phyloP scores from a whole-genome alignment of 2,888 invertebrate genomes.

The Bellardia pandia region DNA sequence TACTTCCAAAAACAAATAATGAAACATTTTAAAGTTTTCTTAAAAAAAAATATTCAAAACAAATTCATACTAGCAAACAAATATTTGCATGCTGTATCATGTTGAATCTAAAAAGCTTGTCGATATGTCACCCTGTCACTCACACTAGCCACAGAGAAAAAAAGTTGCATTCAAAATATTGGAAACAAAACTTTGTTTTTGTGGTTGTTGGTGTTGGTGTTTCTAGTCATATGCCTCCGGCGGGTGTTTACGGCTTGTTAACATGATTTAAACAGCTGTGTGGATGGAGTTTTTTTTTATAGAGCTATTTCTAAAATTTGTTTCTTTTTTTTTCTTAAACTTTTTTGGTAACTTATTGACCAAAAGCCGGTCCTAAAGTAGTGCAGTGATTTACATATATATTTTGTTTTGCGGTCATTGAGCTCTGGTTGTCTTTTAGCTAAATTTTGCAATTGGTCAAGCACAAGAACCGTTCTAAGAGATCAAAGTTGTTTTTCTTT shows the following conservation, averaged over 20 bases:
- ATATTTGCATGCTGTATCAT: slow-evolving; percentile 58
- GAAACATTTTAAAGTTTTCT: not conserved
- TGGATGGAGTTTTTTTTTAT: slow-evolving; percentile 37
- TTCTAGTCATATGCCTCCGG: slow-evolving; percentile 69
- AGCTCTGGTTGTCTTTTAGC: slow-evolving; percentile 46
- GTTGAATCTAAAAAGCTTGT: slow-evolving; percentile 72
- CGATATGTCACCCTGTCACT: slow-evolving; percentile 72
- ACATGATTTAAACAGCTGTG: slow-evolving; percentile 73
- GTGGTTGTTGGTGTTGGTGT: not conserved
- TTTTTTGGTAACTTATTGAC: slow-evolving; percentile 50
- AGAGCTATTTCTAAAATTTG: slow-evolving; percentile 2
- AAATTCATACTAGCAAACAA: slow-evolving; percentile 17
- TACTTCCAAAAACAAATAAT: no score
- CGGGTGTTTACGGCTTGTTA: slow-evolving; percentile 74
- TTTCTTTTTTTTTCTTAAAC: slow-evolving; percentile 11
- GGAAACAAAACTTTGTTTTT: slow-evolving; percentile 43
- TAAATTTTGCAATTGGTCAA: slow-evolving; percentile 57
- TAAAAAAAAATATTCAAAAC: not conserved
- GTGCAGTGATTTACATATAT: slow-evolving; percentile 10
- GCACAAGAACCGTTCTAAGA: slow-evolving; percentile 70
- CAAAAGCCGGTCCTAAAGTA: slow-evolving; percentile 42
- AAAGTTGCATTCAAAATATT: not conserved
- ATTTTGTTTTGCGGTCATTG: slow-evolving; percentile 64
- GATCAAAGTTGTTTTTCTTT: slow-evolving; percentile 54
- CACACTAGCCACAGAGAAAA: slow-evolving; percentile 51